Conservation (phyloP, 2,797 vertebrate species). For the Phalanger gymnotis region DNA sequence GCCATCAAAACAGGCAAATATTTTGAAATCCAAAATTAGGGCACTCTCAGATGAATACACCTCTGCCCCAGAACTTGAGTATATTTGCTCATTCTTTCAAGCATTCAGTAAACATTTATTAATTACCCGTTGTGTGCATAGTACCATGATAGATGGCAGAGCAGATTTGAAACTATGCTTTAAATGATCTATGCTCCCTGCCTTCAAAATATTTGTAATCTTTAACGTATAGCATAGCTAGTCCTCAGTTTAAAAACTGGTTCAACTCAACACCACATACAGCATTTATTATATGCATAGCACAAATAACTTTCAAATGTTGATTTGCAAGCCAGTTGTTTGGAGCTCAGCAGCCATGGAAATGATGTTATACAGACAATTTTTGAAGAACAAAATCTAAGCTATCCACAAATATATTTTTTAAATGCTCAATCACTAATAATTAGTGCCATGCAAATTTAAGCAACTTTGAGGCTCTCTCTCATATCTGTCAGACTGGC, state of each 20-base stretch:
- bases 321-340: background rate
- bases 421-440: background rate
- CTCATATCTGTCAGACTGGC: background rate
- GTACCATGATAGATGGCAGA: background rate
- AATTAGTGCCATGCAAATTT: background rate
- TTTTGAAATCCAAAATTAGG: background rate
- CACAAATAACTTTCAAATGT: background rate
- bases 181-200: background rate
- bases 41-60: background rate
- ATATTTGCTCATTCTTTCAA: background rate
- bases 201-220: background rate
- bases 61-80: background rate
- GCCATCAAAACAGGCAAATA: background rate
- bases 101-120: background rate
- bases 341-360: background rate
- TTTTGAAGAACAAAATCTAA: background rate
- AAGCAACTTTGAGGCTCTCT: background rate
- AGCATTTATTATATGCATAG: background rate
- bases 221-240: background rate
- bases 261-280: background rate
- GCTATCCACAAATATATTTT: background rate
- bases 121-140: background rate
- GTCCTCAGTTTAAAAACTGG: background rate
- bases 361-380: background rate
- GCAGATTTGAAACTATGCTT: background rate